phyloP scores from a whole-genome alignment of 2,113 vertebrate genomes.

The Amia ocellicauda region DNA sequence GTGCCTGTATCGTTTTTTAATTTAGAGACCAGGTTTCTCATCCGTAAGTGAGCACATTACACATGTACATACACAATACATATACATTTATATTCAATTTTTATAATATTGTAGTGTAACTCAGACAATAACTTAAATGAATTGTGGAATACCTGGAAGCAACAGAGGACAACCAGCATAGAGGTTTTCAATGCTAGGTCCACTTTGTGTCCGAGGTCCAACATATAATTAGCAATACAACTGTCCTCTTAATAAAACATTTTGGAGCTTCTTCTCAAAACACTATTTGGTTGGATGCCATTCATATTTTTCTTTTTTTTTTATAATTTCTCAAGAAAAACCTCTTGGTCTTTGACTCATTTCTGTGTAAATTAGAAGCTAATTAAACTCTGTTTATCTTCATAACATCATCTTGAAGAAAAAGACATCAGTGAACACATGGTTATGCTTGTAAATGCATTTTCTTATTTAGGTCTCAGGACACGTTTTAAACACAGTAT shows the following conservation, averaged over 20 bases:
- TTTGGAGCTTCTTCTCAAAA: constrained; percentile 30
- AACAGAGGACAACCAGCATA: constrained; percentile 50
- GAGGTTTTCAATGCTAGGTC: constrained; percentile 54
- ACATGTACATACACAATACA: too few species aligned
- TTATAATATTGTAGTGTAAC: too few species aligned
- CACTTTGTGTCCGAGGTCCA: constrained; percentile 39
- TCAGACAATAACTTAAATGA: constrained; percentile 30
- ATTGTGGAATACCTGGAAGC: constrained; percentile 37
- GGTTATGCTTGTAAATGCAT: background rate
- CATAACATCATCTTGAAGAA: constrained; percentile 34
- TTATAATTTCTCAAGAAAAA: constrained; percentile 50
- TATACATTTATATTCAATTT: too few species aligned
- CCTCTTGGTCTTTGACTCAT: constrained; percentile 52
- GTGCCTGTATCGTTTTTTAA: too few species aligned
- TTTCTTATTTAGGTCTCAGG: too few species aligned
- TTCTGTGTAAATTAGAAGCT: constrained; percentile 52
- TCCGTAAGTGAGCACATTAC: too few species aligned
- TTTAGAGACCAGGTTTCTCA: too few species aligned
- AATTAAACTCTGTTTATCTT: constrained; percentile 53
- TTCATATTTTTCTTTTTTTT: constrained; percentile 37
- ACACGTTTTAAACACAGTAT: too few species aligned
- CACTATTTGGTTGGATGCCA: constrained; percentile 45
- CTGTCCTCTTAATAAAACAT: constrained; percentile 34
- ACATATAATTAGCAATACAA: constrained; percentile 57
- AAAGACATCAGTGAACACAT: constrained; percentile 30